These are phyloP conservation scores for Rotaria socialis DNA, from an alignment of 2,888 invertebrate species.

Conservation along the genomic window DNA sequence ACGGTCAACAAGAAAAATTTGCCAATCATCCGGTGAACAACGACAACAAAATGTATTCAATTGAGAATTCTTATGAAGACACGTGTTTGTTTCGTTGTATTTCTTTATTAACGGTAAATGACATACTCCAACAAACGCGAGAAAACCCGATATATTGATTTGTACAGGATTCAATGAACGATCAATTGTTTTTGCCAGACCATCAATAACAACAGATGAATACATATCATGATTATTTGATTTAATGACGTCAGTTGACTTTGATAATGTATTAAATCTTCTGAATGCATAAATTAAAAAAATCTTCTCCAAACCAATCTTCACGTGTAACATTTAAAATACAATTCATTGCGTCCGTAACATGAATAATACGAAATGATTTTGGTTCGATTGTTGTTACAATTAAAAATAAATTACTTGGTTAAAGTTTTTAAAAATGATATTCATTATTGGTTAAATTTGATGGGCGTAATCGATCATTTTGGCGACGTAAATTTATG, in stretches of 20 bases:
- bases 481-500: neutral
- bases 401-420: constrained; percentile 11
- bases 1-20: constrained; percentile 28
- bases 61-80: neutral
- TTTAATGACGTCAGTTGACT: constrained; percentile 22
- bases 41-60: neutral
- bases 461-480: constrained; percentile 26
- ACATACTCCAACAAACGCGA: neutral
- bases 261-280: neutral
- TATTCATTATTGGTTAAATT: constrained; percentile 34
- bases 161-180: neutral
- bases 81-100: neutral
- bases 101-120: constrained; percentile 12
- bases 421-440: neutral
- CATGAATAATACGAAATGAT: neutral
- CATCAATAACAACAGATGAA: neutral
- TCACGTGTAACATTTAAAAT: neutral
- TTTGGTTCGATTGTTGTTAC: neutral
- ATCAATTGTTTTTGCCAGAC: neutral
- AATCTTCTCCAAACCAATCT: neutral
- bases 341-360: neutral
- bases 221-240: neutral
- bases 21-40: constrained; percentile 12
- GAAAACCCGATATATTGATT: neutral
- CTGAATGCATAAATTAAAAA: neutral